Base-by-base conservation (phyloP, 2,113 vertebrate species). In the Vidua chalybeata region DNA sequence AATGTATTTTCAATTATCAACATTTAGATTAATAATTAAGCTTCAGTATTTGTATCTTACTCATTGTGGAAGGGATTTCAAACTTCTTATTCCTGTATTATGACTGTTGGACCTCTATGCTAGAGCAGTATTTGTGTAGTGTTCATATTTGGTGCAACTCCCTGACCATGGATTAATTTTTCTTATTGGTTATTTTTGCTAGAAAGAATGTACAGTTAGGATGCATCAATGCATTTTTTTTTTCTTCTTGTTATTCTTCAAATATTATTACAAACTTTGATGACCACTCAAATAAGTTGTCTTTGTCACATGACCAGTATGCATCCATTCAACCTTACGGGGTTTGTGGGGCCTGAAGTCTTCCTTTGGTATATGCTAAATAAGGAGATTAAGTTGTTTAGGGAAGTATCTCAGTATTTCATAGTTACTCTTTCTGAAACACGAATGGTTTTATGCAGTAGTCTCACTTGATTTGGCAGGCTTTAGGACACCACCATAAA, bases 241-340 rank as follows among this genome's bases (percentile, higher is more conserved):
- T 76, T 46, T 19, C 21, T n/a, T 19, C 0, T 35, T 78, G 22
- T 49, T 11, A 5, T 59, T 82, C 15, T 89, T 91, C 41, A n/a
- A 64, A 37, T 9, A 6, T 4, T 7, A 31, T 3, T 56, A 26
- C 7, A 64, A 64, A 51, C 27, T 75, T 72, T 13, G 35, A 13
- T 84, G 24, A 64, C n/a, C 17, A 31, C 24, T 6, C 28, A 54
- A 10, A 43, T 55, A 43, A 92, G 4, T 13, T 63, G 20, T 24
- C 31, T 49, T 3, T 77, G 13, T 69, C 27, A 23, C 7, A 1
- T 30, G 18, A 22, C 14, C 0, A 0, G 1, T 8, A 2, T 51
- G 9, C 1, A 1, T 46, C 30, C 46, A 9, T 86, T 79, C 63
- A 79, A 28, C 86, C 24, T 33, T 64, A 16, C 3, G 4, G 52